Conservation (phyloP, 2,113 vertebrate species). For the Oenanthe melanoleuca region DNA sequence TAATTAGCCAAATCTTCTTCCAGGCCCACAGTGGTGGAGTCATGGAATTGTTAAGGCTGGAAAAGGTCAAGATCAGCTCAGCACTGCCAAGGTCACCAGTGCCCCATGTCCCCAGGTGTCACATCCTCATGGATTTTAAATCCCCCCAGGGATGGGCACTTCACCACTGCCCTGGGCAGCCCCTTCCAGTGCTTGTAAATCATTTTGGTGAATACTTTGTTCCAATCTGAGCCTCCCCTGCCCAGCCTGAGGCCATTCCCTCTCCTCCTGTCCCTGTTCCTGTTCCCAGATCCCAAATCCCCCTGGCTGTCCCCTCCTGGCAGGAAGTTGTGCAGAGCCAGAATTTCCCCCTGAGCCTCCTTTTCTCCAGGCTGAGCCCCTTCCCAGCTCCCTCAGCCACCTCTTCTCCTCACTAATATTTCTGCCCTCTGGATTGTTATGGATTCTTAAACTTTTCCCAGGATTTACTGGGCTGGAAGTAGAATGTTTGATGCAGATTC, state of each 20-base stretch:
- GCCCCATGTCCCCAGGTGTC: background rate
- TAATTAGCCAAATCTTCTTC: background rate
- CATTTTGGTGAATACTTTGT: background rate
- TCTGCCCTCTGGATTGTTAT: background rate
- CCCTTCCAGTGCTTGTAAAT: background rate
- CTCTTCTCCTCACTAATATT: background rate
- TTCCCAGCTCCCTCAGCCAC: background rate
- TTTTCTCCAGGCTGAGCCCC: background rate
- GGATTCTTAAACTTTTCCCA: background rate
- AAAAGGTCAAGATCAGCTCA: background rate
- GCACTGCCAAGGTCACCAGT: background rate
- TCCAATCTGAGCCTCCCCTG: fast-evolving
- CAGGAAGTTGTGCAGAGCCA: background rate
- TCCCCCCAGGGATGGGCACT: background rate
- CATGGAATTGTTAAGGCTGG: background rate
- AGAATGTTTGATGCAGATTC: background rate
- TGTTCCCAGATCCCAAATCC: background rate
- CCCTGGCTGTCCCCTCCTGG: background rate
- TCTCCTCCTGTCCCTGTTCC: background rate
- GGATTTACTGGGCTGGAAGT: background rate
- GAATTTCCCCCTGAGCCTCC: background rate
- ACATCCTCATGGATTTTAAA: background rate
- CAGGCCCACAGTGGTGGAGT: background rate
- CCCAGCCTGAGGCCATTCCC: background rate
- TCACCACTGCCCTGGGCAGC: no score